Conservation (phyloP, 2,113 vertebrate species). For the Porphyrio hochstetteri region DNA sequence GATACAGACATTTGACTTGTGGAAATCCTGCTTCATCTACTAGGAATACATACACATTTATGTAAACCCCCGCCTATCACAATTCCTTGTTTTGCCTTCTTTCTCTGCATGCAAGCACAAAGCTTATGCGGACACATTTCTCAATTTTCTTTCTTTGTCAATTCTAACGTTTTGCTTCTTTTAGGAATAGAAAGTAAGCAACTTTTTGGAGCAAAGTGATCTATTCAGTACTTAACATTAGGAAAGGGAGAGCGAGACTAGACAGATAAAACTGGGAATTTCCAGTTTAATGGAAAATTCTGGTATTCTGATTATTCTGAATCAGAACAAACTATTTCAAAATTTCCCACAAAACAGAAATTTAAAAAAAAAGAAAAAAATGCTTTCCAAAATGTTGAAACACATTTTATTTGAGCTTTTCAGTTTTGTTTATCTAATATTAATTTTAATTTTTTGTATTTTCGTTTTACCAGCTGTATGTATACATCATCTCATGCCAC, state of each 20-base stretch:
- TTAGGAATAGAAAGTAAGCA: background rate
- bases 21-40: background rate
- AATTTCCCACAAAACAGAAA: constrained; percentile 48
- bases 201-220: background rate
- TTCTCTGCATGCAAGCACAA: background rate
- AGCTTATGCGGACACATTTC: background rate
- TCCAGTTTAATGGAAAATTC: constrained; percentile 58
- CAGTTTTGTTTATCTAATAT: background rate
- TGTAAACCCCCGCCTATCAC: background rate
- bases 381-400: constrained; percentile 30
- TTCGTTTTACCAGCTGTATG: background rate
- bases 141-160: background rate
- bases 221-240: background rate
- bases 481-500: background rate
- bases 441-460: background rate
- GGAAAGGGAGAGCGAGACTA: constrained; percentile 20
- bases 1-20: background rate
- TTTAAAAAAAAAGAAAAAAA: background rate
- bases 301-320: constrained; percentile 41
- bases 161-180: background rate
- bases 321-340: constrained; percentile 50
- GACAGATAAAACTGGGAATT: constrained; percentile 31
- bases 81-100: background rate
- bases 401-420: background rate
- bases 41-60: background rate